Evolutionary conservation across 2,113 vertebrate species (phyloP), one percentile per base, ranked within the genome.

Genomic region (Anser brachyrhynchus): DNA sequence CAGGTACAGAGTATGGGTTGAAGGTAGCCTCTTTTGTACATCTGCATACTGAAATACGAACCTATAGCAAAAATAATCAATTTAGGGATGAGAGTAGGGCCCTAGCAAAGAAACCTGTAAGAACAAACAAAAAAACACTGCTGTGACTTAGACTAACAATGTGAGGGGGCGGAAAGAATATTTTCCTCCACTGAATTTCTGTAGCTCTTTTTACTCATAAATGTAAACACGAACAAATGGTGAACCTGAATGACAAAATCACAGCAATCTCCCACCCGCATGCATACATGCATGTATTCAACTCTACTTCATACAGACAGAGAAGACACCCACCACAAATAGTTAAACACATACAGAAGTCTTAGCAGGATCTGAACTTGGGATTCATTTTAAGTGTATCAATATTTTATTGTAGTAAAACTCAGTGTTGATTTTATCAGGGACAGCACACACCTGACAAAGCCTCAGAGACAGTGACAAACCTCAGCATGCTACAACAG

Each of bases 381-480:
- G 18, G 13, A 3, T 4, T 49, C 16, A 26, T 46, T 65, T 84
- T 37, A 26, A 14, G 8, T 29, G 4, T 23, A 49, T 37, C 37
- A 39, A 46, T 10, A 8, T 21, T 64, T 71, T 21, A n/a, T 7
- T 10, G 28, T 26, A 92, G 15, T 11, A 43, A 18, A 76, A 67
- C 14, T 49, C 62, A 64, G 28, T 19, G 10, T 29, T 69, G 59
- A 51, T 43, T 87, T 69, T 17, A 29, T 13, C 41, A 37, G 33
- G 29, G 70, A n/a, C 12, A 33, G 3, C 6, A 1, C 10, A 22
- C 0, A 2, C 3, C 9, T 71, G 49, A 13, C 6, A 10, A 46
- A 71, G 37, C n/a, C 46, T 54, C n/a, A 37, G 61, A 52, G 1
- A 2, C 28, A 58, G 14, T 6, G 26, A 66, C 39, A 52, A 71